phyloP scores from a whole-genome alignment of 1,140 invertebrate genomes.

The Zaprionus vittiger region DNA sequence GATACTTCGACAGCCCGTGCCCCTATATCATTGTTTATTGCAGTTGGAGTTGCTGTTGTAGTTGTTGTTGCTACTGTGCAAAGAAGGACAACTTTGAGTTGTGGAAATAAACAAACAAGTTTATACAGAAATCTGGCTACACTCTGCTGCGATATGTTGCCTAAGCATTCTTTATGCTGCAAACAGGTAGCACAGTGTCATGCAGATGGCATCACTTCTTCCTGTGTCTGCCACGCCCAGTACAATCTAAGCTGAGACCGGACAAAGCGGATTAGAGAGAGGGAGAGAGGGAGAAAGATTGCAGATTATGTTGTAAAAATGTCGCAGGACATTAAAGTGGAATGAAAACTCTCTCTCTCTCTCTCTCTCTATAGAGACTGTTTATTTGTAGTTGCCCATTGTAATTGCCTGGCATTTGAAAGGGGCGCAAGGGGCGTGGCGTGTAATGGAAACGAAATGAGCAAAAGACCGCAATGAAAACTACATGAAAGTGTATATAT shows the following conservation, averaged over 20 bases:
- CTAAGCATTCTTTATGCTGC: neutral
- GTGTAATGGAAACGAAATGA: conserved; percentile 57
- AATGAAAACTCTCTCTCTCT: no score
- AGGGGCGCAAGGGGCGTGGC: conserved; percentile 53
- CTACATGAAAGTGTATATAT: conserved; percentile 9
- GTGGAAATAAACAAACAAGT: conserved; percentile 73
- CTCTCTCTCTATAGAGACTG: no score
- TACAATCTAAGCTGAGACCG: conserved; percentile 54
- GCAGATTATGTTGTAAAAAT: conserved; percentile 73
- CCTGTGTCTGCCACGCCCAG: conserved; percentile 69
- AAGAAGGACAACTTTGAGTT: conserved; percentile 27
- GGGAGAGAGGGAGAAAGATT: conserved; percentile 22
- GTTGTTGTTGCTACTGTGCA: conserved; percentile 37
- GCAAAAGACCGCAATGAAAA: conserved; percentile 45
- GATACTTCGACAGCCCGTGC: conserved; percentile 22
- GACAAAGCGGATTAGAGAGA: conserved; percentile 54
- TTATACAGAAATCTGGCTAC: conserved; percentile 36
- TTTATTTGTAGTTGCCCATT: neutral
- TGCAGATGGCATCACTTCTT: conserved; percentile 50
- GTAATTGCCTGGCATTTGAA: conserved; percentile 29
- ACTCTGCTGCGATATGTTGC: neutral
- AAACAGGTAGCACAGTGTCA: conserved; percentile 42
- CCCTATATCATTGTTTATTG: conserved; percentile 33
- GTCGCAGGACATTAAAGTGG: conserved; percentile 58
- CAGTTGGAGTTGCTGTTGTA: conserved; percentile 33